phyloP scores from a whole-genome alignment of 1,140 invertebrate genomes.

The Tyrophagus putrescentiae region DNA sequence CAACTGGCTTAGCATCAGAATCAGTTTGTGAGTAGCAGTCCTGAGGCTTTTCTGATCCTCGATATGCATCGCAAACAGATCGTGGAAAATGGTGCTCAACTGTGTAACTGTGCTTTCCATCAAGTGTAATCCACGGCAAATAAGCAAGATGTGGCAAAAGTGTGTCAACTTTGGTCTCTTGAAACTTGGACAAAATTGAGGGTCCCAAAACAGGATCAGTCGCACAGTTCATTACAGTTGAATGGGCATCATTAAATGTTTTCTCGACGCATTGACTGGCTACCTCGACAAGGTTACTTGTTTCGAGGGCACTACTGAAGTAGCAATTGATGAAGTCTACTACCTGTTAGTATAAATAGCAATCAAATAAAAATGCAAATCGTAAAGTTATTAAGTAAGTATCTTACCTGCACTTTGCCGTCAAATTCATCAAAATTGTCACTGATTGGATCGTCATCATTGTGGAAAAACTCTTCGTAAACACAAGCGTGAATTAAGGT shows the following conservation, averaged over 20 bases:
- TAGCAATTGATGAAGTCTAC: constrained; percentile 19
- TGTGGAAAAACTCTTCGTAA: constrained; percentile 1
- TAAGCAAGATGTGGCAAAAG: constrained; percentile 16
- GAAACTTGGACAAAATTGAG: background rate
- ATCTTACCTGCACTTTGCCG: constrained; percentile 17
- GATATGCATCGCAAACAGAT: constrained; percentile 22
- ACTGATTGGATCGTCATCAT: constrained; percentile 20
- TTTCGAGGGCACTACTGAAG: background rate
- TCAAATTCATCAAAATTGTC: constrained; percentile 20
- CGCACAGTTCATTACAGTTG: constrained; percentile 1
- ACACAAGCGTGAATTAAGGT: constrained; percentile 18
- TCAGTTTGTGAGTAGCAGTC: constrained; percentile 7
- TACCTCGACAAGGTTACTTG: background rate
- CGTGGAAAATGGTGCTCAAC: constrained; percentile 18
- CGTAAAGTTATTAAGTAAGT: no score
- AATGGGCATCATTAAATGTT: background rate
- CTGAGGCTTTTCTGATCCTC: constrained; percentile 19
- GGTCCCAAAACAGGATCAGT: background rate
- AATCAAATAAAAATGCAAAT: no score
- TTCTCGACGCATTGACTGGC: background rate
- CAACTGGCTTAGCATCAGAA: constrained; percentile 4
- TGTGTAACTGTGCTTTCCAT: constrained; percentile 10
- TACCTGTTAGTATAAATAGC: no score
- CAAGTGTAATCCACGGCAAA: constrained; percentile 21
- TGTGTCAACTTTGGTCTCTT: constrained; percentile 1